Conservation (phyloP, 30 jellyfish, hydroid and myxozoan genomes). For the Aurelia aurita region DNA sequence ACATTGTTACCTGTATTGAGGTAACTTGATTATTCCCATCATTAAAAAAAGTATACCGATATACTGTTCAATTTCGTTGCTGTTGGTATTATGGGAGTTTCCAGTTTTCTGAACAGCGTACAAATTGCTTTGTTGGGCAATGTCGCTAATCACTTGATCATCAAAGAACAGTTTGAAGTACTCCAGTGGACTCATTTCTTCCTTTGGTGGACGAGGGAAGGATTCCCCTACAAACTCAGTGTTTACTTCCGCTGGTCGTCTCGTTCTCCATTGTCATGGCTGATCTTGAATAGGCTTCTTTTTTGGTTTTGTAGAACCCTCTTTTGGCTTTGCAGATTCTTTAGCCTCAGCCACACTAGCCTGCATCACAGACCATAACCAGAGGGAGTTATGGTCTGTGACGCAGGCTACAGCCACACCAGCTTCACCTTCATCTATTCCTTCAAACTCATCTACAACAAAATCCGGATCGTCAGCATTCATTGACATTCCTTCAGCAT, state of each 20-base stretch:
- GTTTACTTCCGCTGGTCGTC: not conserved
- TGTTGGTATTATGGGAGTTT: too few relatives aligned
- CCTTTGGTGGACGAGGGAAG: too few relatives aligned
- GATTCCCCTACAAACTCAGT: too few relatives aligned
- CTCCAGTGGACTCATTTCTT: too few relatives aligned
- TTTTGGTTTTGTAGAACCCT: not conserved
- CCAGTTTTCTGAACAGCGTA: not conserved
- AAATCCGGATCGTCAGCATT: not conserved
- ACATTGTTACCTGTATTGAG: not conserved
- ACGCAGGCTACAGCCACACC: too few relatives aligned
- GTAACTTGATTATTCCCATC: not conserved
- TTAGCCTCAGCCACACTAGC: not conserved
- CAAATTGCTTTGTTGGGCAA: not conserved
- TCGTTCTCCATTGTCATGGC: not conserved
- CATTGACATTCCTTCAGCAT: not conserved
- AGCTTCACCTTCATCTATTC: not conserved
- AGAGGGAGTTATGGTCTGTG: too few relatives aligned
- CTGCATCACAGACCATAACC: too few relatives aligned
- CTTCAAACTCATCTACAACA: not conserved
- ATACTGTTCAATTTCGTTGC: too few relatives aligned
- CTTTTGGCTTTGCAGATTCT: not conserved
- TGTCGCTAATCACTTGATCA: not conserved
- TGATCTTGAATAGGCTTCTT: not conserved
- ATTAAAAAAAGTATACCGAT: too few relatives aligned
- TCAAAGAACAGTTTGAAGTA: too few relatives aligned